Conservation (phyloP, 2,888 invertebrate species). For the Neoascia interrupta region DNA sequence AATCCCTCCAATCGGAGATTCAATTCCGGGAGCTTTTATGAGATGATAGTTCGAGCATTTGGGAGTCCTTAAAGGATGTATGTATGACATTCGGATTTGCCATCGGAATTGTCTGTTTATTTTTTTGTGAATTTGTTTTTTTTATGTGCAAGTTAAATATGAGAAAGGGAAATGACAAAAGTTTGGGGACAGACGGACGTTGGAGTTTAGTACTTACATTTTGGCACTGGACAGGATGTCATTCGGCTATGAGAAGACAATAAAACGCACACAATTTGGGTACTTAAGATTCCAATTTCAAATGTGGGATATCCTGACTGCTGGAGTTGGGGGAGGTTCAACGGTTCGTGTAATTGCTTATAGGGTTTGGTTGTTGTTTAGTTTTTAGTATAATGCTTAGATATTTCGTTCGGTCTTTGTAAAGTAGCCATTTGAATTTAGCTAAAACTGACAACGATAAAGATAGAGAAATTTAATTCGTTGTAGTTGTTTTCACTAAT, state of each 20-base stretch:
- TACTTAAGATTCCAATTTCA: constrained; percentile 64
- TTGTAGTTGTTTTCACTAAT: no score
- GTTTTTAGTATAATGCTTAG: no score
- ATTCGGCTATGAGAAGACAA: constrained; percentile 66
- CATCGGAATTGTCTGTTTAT: not conserved
- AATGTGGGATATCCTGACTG: constrained; percentile 45
- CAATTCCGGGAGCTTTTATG: constrained; percentile 61
- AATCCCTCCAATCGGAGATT: constrained; percentile 54
- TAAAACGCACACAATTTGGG: constrained; percentile 68
- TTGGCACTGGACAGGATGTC: constrained; percentile 70
- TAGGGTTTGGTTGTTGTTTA: no score
- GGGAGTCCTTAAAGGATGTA: constrained; percentile 50
- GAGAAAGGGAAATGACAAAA: constrained; percentile 43
- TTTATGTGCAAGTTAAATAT: constrained; percentile 15
- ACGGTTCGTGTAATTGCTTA: constrained; percentile 17
- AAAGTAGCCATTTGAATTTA: no score
- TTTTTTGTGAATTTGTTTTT: not conserved
- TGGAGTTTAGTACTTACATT: constrained; percentile 63
- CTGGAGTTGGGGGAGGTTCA: constrained; percentile 23
- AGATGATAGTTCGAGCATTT: constrained; percentile 55
- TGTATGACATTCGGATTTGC: constrained; percentile 53
- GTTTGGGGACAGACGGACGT: constrained; percentile 56
- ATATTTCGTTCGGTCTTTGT: no score
- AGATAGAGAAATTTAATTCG: no score
- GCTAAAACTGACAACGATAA: no score